Evolutionary conservation across 2,113 vertebrate species (phyloP).

Genomic region (Sphyrna mokarran): DNA sequence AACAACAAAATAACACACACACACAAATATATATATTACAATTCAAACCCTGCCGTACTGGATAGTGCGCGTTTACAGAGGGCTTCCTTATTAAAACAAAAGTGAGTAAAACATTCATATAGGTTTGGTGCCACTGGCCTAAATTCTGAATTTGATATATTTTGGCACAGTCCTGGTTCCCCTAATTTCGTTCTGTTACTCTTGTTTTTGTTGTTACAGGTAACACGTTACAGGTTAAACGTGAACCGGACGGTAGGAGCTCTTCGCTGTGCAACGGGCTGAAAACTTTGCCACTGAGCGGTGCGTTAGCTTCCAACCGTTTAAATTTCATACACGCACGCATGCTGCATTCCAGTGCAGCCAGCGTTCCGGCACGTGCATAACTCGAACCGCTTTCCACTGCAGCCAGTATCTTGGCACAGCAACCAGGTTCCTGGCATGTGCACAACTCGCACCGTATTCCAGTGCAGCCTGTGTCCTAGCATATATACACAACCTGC

Average conservation of each 20-base stretch:
- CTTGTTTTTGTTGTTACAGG: background rate
- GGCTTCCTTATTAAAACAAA: slow-evolving; percentile 29
- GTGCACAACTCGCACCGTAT: background rate
- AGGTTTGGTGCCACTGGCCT: background rate
- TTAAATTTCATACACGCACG: too few relatives aligned
- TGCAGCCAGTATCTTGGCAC: background rate
- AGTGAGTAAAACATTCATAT: slow-evolving; percentile 1
- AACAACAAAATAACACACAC: background rate
- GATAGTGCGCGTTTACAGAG: background rate
- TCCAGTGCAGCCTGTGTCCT: background rate
- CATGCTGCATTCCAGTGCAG: background rate
- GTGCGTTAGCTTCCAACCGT: background rate
- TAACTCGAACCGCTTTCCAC: accelerated
- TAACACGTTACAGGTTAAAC: background rate
- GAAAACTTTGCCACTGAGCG: background rate
- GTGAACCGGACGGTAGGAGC: background rate
- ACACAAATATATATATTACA: too few relatives aligned
- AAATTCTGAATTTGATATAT: background rate
- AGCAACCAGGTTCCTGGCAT: background rate
- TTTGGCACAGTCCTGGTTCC: background rate
- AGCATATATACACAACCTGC: too few relatives aligned
- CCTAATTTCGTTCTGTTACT: background rate
- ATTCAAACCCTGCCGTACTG: background rate
- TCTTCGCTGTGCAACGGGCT: background rate
- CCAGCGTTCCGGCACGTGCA: background rate